These are phyloP conservation scores for Tetrax tetrax DNA, from an alignment of 2,113 vertebrate genomes.

Conservation along the genomic window DNA sequence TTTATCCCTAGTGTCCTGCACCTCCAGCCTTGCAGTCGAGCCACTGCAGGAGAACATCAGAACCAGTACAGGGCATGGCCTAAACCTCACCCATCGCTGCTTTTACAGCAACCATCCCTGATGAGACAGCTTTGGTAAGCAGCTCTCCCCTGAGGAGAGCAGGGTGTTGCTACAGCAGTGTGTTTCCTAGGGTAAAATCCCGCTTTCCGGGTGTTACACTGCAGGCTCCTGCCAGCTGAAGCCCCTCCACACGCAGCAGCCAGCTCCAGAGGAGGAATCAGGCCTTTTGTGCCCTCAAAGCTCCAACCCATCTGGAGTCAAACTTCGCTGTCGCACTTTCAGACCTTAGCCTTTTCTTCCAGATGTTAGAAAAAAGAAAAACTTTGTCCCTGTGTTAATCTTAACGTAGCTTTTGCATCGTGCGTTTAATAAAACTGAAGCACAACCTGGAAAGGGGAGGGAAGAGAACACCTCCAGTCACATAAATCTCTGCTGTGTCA, in stretches of 20 bases:
- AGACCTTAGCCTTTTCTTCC: background rate
- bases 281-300: background rate
- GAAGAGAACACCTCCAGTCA: background rate
- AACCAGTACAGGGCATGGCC: background rate
- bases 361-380: background rate
- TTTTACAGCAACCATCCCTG: background rate
- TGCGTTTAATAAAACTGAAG: background rate
- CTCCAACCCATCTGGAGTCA: background rate
- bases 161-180: background rate
- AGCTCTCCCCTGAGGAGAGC: background rate
- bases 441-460: background rate
- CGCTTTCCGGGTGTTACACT: background rate
- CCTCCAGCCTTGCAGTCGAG: background rate
- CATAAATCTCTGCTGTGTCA: background rate
- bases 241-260: rapidly evolving
- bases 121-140: background rate
- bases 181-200: background rate
- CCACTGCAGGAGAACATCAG: background rate
- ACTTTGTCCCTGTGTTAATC: background rate
- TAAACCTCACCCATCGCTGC: background rate
- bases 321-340: background rate
- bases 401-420: background rate
- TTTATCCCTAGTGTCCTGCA: background rate
- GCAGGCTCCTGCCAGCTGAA: background rate
- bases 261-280: background rate